phyloP scores from a whole-genome alignment of 2,888 invertebrate species.

The Dryocosmus kuriphilus region DNA sequence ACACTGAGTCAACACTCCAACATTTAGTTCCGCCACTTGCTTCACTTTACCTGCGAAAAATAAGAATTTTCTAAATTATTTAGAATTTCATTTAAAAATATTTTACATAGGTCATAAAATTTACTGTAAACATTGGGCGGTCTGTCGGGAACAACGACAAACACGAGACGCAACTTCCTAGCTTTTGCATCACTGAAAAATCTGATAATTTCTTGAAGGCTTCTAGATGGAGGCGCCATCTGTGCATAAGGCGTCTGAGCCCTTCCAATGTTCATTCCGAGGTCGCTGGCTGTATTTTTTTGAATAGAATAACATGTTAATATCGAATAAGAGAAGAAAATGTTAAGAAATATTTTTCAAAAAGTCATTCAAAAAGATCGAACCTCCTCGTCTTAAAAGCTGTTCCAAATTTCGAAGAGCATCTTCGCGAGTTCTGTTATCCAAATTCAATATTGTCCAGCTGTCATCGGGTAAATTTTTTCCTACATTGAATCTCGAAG shows the following conservation, averaged over 20 bases:
- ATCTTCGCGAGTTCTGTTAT: slow-evolving; percentile 58
- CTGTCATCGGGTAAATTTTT: slow-evolving; percentile 58
- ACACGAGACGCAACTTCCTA: slow-evolving; percentile 79
- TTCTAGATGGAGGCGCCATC: slow-evolving; percentile 42
- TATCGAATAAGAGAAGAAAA: background rate
- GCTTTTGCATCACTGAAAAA: slow-evolving; percentile 62
- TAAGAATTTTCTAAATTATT: slow-evolving; percentile 25
- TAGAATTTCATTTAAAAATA: background rate
- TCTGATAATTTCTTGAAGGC: slow-evolving; percentile 55
- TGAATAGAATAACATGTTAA: background rate
- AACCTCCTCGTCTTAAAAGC: slow-evolving; percentile 64
- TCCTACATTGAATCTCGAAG: slow-evolving; percentile 70
- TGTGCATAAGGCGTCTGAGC: slow-evolving; percentile 59
- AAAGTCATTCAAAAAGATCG: slow-evolving; percentile 1
- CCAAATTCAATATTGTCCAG: slow-evolving; percentile 79
- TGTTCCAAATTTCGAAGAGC: slow-evolving; percentile 63
- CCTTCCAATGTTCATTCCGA: slow-evolving; percentile 69
- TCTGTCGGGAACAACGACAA: slow-evolving; percentile 81
- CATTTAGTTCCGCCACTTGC: slow-evolving; percentile 83
- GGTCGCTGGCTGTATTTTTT: slow-evolving; percentile 47
- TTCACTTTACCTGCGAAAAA: slow-evolving; percentile 80
- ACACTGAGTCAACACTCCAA: slow-evolving; percentile 88
- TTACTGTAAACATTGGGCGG: slow-evolving; percentile 79
- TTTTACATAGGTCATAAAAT: slow-evolving; percentile 60
- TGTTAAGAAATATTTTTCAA: background rate